These are phyloP conservation scores for Crossaster papposus DNA, from an alignment of 53 echinoderm and acorn worm genomes.

Conservation along the genomic window DNA sequence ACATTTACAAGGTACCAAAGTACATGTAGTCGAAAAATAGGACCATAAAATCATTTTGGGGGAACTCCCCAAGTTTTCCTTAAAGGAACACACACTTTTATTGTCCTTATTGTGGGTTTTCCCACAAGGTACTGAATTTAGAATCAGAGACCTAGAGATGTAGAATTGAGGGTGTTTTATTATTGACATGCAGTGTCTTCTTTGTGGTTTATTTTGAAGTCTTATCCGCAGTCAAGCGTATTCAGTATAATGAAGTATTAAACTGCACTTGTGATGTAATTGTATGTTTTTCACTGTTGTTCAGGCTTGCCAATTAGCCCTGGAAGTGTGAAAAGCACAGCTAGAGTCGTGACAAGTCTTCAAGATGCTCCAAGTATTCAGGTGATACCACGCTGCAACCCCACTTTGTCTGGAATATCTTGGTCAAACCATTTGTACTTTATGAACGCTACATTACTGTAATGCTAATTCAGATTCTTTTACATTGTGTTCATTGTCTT, in stretches of 20 bases:
- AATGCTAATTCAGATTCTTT: not conserved
- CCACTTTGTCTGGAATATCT: not conserved
- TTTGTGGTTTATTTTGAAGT: too few relatives aligned
- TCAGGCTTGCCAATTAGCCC: conserved; percentile 70
- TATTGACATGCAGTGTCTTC: too few relatives aligned
- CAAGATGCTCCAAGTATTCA: conserved; percentile 65
- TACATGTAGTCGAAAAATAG: not conserved
- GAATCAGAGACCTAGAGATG: too few relatives aligned
- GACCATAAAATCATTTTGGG: too few relatives aligned
- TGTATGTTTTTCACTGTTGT: not conserved
- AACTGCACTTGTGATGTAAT: not conserved
- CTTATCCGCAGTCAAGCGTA: too few relatives aligned
- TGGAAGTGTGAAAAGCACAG: conserved; percentile 60
- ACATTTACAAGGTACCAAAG: not conserved
- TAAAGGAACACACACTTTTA: too few relatives aligned
- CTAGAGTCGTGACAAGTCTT: conserved; percentile 65
- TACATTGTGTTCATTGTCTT: not conserved
- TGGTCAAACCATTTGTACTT: not conserved
- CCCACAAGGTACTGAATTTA: too few relatives aligned
- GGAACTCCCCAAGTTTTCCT: too few relatives aligned
- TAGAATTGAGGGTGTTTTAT: not conserved
- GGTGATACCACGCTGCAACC: conserved; percentile 12
- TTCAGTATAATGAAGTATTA: too few relatives aligned
- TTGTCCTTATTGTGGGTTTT: too few relatives aligned
- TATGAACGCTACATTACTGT: too few relatives aligned